A percentile compares a stretch with the other conserved stretches of the same genome.
Conservation (phyloP, 2,888 invertebrate genomes). For the Leucozona laternaria region DNA sequence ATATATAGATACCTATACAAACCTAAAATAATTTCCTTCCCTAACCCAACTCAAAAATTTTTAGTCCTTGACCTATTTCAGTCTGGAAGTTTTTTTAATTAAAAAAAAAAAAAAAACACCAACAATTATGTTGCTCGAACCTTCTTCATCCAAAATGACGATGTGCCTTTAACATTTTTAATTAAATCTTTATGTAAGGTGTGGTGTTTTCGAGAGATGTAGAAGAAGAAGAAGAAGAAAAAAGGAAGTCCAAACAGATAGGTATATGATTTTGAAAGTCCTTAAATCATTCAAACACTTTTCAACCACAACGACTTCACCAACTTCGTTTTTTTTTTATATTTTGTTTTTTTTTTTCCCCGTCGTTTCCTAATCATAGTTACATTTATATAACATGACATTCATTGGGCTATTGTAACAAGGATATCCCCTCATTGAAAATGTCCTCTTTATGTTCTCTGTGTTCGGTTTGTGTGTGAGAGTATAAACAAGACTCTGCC, state of each 20-base stretch:
- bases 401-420: conserved; percentile 50
- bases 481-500: conserved; percentile 56
- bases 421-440: conserved; percentile 27
- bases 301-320: conserved; percentile 38
- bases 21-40: conserved; percentile 6
- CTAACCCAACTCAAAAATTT: conserved; percentile 27
- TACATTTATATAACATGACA: conserved; percentile 27
- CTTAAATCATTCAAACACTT: conserved; percentile 24
- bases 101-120: conserved; percentile 27
- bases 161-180: conserved; percentile 36
- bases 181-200: conserved; percentile 31
- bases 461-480: conserved; percentile 5
- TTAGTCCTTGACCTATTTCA: conserved; percentile 51
- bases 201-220: neutral
- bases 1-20: neutral
- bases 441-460: conserved; percentile 7
- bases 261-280: neutral
- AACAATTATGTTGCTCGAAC: conserved; percentile 32
- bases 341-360: neutral
- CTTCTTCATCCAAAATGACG: neutral
- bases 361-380: conserved; percentile 36
- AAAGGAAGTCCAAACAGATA: neutral
- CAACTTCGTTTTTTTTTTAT: conserved; percentile 1
- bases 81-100: conserved; percentile 52
- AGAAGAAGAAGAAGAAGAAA: neutral